These are phyloP conservation scores for Pelecanoides urinatrix DNA, from an alignment of 2,113 vertebrate genomes.

Conservation along the genomic window DNA sequence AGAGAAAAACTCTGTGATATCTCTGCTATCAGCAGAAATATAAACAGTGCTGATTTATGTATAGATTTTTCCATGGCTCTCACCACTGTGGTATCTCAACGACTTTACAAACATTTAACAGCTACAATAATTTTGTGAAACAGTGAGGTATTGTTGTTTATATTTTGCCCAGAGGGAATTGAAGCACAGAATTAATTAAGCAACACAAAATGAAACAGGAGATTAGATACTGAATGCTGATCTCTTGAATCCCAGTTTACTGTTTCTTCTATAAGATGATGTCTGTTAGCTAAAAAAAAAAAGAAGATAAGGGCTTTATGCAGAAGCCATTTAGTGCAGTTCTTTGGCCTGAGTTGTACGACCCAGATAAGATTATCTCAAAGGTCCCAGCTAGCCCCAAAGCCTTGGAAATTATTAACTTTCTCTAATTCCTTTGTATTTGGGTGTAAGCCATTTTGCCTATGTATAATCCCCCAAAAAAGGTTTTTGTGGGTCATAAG, in stretches of 20 bases:
- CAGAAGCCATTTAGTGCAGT: neutral
- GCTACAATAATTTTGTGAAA: neutral
- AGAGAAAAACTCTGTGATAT: neutral
- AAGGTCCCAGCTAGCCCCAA: neutral
- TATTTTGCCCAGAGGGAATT: neutral
- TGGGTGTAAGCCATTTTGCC: neutral
- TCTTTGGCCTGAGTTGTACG: neutral
- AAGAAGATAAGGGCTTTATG: neutral
- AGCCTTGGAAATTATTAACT: neutral
- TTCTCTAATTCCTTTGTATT: neutral
- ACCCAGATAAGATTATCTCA: neutral
- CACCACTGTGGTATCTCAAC: neutral
- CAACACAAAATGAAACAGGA: neutral
- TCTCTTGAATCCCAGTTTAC: neutral
- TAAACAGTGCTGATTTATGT: conserved; percentile 30
- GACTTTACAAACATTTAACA: neutral
- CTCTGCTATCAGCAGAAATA: conserved; percentile 23
- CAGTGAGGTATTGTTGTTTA: neutral
- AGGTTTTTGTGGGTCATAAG: neutral
- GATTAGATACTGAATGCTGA: neutral
- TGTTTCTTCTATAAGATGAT: neutral
- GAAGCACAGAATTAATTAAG: neutral
- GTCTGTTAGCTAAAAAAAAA: neutral
- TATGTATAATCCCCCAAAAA: neutral
- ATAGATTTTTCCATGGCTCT: conserved; percentile 23